Evolutionary conservation across 2,888 invertebrate species (phyloP).

Genomic region (Chelonus formosanus): DNA sequence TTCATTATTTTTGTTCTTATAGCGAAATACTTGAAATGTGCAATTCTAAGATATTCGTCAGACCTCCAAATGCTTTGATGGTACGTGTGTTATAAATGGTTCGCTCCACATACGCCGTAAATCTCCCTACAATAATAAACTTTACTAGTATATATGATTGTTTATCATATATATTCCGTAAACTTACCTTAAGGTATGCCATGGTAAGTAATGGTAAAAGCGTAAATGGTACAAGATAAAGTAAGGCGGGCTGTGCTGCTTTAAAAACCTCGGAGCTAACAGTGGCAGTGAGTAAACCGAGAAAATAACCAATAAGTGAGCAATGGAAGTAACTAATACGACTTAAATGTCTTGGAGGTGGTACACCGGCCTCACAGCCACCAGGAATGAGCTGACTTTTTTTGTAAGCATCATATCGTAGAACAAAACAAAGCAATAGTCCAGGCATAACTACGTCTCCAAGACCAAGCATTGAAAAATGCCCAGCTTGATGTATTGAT

Average conservation of each 20-base stretch:
- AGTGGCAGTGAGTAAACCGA: constrained; percentile 95
- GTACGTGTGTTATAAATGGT: constrained; percentile 86
- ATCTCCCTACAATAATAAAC: constrained; percentile 79
- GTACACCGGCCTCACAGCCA: constrained; percentile 71
- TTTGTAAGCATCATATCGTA: constrained; percentile 97
- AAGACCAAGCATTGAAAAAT: constrained; percentile 94
- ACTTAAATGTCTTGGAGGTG: constrained; percentile 66
- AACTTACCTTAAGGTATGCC: constrained; percentile 92
- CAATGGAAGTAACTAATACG: constrained; percentile 96
- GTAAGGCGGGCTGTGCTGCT: constrained; percentile 96
- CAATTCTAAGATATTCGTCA: constrained; percentile 65
- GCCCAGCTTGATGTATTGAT: constrained; percentile 94
- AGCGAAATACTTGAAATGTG: constrained; percentile 19
- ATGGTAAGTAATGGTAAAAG: constrained; percentile 94
- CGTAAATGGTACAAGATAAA: constrained; percentile 97
- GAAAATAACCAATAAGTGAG: constrained; percentile 96
- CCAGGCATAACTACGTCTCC: constrained; percentile 96
- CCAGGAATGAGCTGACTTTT: constrained; percentile 78
- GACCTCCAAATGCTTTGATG: constrained; percentile 85
- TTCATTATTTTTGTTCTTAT: constrained; percentile 38
- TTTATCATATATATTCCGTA: too few relatives aligned
- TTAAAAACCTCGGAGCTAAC: constrained; percentile 98
- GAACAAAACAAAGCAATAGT: constrained; percentile 90
- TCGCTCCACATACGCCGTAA: constrained; percentile 98
- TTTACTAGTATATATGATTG: too few relatives aligned